A percentile compares a stretch with the other conserved stretches of the same genome.
Conservation (phyloP, 2,888 invertebrate species). For the Oxycera nigricornis region DNA sequence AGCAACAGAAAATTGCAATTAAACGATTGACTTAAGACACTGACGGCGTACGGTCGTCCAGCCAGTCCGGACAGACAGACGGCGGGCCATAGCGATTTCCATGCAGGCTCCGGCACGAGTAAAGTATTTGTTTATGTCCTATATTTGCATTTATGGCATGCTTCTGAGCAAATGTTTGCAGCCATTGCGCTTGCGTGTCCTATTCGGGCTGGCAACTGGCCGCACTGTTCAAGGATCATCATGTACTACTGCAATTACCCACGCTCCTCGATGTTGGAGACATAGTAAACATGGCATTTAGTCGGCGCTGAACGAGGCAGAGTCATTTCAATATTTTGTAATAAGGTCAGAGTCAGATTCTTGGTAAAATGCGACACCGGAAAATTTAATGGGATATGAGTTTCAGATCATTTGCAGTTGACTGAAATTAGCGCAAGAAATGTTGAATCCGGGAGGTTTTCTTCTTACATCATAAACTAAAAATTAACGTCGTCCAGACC, state of each 20-base stretch:
- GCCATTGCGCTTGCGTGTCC: neutral
- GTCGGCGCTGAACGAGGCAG: neutral
- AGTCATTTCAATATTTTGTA: too few species aligned
- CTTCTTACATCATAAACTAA: too few species aligned
- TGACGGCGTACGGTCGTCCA: conserved; percentile 11
- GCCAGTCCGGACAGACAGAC: neutral
- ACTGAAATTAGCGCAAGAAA: too few species aligned
- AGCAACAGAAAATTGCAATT: conserved; percentile 25
- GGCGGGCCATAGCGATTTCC: neutral
- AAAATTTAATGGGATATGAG: too few species aligned
- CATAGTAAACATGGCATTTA: neutral
- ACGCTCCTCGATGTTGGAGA: conserved; percentile 5
- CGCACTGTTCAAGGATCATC: conserved; percentile 13
- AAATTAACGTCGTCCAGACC: too few species aligned
- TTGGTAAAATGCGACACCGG: too few species aligned
- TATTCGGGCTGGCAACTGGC: neutral
- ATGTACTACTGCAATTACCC: conserved; percentile 25
- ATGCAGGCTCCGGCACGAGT: neutral
- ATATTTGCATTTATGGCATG: conserved; percentile 5
- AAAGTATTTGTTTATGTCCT: conserved; percentile 27
- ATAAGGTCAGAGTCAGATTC: too few species aligned
- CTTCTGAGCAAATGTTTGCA: neutral
- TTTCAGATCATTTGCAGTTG: too few species aligned
- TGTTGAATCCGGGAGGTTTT: too few species aligned
- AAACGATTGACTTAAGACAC: conserved; percentile 31